A percentile compares a stretch with the other conserved stretches of the same genome.
These are phyloP conservation scores for Melanotaenia duboulayi DNA, from an alignment of 2,113 vertebrate species.

Conservation along the genomic window DNA sequence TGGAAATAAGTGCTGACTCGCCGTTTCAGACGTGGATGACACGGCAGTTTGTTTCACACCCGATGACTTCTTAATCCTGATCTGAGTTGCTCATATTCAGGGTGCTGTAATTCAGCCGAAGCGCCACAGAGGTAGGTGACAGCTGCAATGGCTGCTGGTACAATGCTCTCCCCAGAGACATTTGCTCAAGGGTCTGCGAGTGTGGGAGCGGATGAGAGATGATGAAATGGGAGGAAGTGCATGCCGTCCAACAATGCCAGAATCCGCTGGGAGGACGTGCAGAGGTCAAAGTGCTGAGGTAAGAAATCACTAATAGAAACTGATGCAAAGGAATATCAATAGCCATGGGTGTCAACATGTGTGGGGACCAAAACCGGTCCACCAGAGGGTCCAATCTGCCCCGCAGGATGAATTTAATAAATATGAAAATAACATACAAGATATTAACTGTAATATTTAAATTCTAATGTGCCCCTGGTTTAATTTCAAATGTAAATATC, in stretches of 20 bases:
- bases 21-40: conserved; percentile 6
- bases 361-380: no score
- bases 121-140: conserved; percentile 8
- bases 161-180: conserved; percentile 50
- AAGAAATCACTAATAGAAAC: conserved; percentile 19
- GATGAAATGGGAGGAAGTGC: conserved; percentile 70
- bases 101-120: not conserved
- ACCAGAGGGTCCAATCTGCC: no score
- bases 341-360: no score
- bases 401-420: no score
- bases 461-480: no score
- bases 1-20: conserved; percentile 7
- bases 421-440: no score
- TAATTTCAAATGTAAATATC: no score
- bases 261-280: conserved; percentile 33
- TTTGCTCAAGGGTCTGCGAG: conserved; percentile 32
- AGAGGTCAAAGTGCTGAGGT: conserved; percentile 44
- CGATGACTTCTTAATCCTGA: not conserved
- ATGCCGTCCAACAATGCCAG: conserved; percentile 54
- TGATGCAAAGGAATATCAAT: not conserved
- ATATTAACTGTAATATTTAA: no score
- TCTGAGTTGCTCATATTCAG: not conserved
- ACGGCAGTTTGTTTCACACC: not conserved
- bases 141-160: conserved; percentile 36
- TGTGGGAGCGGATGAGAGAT: conserved; percentile 66